A percentile compares a stretch with the other conserved stretches of the same genome.
phyloP scores from a whole-genome alignment of 2,888 invertebrate genomes.

The Brenthis hecate region DNA sequence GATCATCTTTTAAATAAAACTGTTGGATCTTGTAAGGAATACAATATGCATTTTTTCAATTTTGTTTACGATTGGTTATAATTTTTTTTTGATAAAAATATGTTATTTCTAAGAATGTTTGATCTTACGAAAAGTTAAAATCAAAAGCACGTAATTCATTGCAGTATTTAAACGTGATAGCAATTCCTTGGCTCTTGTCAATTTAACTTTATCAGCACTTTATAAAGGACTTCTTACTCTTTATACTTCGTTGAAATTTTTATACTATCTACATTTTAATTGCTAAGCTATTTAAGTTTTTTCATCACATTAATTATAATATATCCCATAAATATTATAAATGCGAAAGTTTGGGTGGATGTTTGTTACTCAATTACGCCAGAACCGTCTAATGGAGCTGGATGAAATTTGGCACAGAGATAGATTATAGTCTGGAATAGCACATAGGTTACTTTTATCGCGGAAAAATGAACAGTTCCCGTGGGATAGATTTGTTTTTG shows the following conservation, averaged over 20 bases:
- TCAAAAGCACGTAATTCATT: slow-evolving; percentile 26
- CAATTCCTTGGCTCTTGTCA: slow-evolving; percentile 17
- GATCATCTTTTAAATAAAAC: too few species aligned
- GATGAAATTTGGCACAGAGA: too few species aligned
- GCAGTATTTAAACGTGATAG: slow-evolving; percentile 9
- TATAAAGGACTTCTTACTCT: not conserved
- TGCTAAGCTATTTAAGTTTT: not conserved
- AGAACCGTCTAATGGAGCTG: too few species aligned
- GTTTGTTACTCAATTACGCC: too few species aligned
- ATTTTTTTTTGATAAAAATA: slow-evolving; percentile 19
- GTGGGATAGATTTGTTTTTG: too few species aligned
- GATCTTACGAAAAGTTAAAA: slow-evolving; percentile 2
- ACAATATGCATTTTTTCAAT: not conserved
- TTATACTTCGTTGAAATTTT: slow-evolving; percentile 1
- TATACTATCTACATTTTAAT: slow-evolving; percentile 4
- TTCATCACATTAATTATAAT: too few species aligned
- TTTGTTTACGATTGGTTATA: slow-evolving; percentile 5
- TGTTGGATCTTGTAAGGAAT: too few species aligned
- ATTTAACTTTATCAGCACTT: slow-evolving; percentile 17
- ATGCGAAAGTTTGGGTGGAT: too few species aligned
- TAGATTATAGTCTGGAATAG: too few species aligned
- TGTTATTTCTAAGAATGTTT: slow-evolving; percentile 18
- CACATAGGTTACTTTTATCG: too few species aligned
- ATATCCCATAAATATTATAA: too few species aligned
- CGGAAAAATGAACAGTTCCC: too few species aligned